Conservation (phyloP, 2,113 vertebrate species). For the Leiothrix lutea region DNA sequence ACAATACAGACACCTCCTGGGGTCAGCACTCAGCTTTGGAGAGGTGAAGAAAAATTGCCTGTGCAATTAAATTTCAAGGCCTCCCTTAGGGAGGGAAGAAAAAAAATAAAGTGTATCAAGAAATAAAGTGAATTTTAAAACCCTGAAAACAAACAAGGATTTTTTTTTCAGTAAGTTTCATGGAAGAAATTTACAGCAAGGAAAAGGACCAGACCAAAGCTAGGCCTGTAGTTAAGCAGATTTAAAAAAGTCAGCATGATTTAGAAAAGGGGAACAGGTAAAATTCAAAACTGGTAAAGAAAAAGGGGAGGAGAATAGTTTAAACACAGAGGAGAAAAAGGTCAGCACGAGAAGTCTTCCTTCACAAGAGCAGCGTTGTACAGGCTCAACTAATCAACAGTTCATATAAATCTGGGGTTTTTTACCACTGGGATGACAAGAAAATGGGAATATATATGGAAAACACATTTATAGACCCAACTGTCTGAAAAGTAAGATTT, state of each 20-base stretch:
- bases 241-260: neutral
- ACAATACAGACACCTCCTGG: neutral
- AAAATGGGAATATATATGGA: neutral
- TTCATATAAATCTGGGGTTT: neutral
- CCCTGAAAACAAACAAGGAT: neutral
- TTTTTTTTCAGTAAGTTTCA: neutral
- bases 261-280: neutral
- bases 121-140: neutral
- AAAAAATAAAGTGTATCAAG: neutral
- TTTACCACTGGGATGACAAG: neutral
- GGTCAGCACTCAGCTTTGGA: neutral
- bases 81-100: neutral
- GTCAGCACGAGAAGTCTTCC: neutral
- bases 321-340: neutral
- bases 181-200: neutral
- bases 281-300: neutral
- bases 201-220: neutral
- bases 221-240: neutral
- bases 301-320: neutral
- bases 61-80: neutral
- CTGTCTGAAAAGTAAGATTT: neutral
- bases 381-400: neutral
- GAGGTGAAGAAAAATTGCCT: neutral
- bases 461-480: neutral
- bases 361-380: neutral